Conservation (phyloP, 2,888 invertebrate genomes). For the Pandemis corylana region DNA sequence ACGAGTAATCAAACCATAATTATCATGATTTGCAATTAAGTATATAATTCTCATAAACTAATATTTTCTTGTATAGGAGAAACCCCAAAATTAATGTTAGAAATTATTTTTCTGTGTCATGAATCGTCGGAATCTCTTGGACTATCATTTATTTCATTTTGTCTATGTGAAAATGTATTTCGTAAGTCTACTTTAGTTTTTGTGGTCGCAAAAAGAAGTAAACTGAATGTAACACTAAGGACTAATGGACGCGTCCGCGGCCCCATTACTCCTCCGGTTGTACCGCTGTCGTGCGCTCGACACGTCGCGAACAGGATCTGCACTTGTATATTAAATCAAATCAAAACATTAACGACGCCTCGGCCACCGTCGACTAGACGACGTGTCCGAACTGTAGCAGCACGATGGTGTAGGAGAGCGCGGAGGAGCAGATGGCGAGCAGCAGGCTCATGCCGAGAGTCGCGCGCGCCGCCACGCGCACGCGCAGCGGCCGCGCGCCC, state of each 20-base stretch:
- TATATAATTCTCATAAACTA: too few relatives aligned
- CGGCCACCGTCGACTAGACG: background rate
- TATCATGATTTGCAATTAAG: too few relatives aligned
- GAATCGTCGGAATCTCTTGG: background rate
- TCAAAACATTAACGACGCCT: too few relatives aligned
- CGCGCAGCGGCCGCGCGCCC: background rate
- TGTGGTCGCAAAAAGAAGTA: background rate
- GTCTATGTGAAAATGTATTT: background rate
- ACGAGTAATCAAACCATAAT: too few relatives aligned
- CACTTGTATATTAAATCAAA: background rate
- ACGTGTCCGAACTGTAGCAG: slow-evolving; percentile 1
- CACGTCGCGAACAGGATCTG: background rate
- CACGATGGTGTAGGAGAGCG: slow-evolving; percentile 4
- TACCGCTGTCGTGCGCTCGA: background rate
- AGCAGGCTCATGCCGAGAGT: background rate
- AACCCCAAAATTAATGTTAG: too few relatives aligned
- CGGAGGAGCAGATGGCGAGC: background rate
- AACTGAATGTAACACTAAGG: background rate
- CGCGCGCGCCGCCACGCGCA: background rate
- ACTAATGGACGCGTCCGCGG: background rate
- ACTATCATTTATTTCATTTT: background rate
- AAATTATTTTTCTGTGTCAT: background rate
- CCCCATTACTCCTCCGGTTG: background rate
- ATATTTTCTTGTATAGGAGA: too few relatives aligned
- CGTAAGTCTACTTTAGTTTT: background rate